These are phyloP conservation scores for Stichodactyla helianthus DNA, from an alignment of 64 coral and sea anemone genomes.

Conservation along the genomic window DNA sequence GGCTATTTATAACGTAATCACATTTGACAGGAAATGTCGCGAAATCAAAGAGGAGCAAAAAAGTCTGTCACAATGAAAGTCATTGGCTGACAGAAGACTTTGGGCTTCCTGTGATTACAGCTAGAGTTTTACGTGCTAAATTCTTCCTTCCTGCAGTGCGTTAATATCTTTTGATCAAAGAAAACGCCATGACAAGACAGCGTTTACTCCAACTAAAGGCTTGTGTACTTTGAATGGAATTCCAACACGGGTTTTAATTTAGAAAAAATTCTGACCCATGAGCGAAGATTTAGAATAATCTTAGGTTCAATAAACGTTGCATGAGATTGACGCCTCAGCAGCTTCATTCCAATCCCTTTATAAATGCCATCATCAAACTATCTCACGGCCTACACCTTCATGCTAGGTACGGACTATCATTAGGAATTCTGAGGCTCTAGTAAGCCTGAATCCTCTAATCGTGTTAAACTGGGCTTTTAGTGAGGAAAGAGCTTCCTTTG, in stretches of 20 bases:
- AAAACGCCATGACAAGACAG: neutral
- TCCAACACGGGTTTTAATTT: conserved; percentile 16
- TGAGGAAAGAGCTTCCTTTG: neutral
- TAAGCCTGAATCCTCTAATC: neutral
- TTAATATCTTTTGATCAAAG: neutral
- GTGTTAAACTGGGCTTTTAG: neutral
- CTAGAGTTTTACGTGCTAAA: neutral
- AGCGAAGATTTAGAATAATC: neutral
- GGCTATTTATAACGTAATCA: conserved; percentile 21
- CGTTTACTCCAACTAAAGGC: conserved; percentile 1
- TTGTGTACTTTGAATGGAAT: conserved; percentile 27
- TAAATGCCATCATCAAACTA: conserved; percentile 9
- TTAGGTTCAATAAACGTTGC: conserved; percentile 12
- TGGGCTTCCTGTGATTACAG: conserved; percentile 12
- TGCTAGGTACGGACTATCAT: neutral
- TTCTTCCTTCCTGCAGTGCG: conserved; percentile 1
- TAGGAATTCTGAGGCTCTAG: neutral
- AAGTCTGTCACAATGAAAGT: neutral
- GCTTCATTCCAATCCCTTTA: conserved; percentile 2
- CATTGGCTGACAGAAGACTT: conserved; percentile 7
- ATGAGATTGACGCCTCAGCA: neutral
- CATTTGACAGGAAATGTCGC: conserved; percentile 24
- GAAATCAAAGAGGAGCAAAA: neutral
- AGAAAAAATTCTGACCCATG: neutral
- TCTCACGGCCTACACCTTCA: neutral